Evolutionary conservation across 2,888 invertebrate genomes (phyloP).

Genomic region (Mythimna lalbum): DNA sequence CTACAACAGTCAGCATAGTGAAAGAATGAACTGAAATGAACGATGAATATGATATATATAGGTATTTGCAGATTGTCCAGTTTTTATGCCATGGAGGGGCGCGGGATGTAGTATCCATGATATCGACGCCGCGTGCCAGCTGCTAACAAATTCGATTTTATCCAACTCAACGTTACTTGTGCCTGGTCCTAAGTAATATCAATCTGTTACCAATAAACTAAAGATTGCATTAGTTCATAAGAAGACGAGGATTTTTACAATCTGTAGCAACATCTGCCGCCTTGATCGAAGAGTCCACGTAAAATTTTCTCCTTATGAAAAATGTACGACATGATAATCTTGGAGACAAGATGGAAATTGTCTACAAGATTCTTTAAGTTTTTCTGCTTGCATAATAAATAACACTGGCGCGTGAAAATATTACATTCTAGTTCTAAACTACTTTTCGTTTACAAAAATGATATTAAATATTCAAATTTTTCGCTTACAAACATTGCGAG

Average conservation of each 20-base stretch:
- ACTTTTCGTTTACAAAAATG: conserved; percentile 1
- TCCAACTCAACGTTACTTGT: conserved; percentile 56
- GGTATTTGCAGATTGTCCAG: conserved; percentile 57
- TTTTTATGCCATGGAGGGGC: conserved; percentile 58
- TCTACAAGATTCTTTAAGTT: conserved; percentile 17
- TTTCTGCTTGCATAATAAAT: neutral
- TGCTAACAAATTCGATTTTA: conserved; percentile 73
- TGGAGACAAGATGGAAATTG: conserved; percentile 15
- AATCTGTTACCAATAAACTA: conserved; percentile 43
- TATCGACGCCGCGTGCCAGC: conserved; percentile 62
- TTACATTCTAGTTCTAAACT: neutral
- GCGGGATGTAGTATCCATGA: conserved; percentile 49
- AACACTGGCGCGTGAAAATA: conserved; percentile 1
- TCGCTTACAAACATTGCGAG: conserved; percentile 6
- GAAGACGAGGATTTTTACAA: conserved; percentile 34
- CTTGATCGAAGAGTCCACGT: conserved; percentile 15
- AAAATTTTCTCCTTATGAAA: conserved; percentile 36
- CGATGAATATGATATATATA: conserved; percentile 35
- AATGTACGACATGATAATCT: conserved; percentile 13
- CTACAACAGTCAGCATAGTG: neutral
- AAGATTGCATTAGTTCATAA: conserved; percentile 31
- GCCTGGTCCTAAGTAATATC: conserved; percentile 38
- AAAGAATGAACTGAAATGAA: conserved; percentile 58
- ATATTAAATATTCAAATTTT: conserved; percentile 3
- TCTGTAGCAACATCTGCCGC: conserved; percentile 35